Evolutionary conservation across 2,797 vertebrate genomes (phyloP), one percentile per base, ranked within the genome.

Genomic region (Sebastes kiyomatsui): DNA sequence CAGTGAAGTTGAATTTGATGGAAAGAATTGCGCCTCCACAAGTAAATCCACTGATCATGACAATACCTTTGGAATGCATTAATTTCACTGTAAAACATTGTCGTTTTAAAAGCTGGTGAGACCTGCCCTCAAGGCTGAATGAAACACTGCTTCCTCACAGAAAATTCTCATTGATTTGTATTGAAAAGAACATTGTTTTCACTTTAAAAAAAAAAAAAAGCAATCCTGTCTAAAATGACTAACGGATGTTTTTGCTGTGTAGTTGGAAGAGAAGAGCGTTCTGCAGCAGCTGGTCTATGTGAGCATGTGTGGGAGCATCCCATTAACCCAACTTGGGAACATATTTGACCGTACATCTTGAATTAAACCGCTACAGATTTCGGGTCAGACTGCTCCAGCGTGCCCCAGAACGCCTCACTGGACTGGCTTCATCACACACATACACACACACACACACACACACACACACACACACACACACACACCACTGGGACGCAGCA

Each of bases 291-390:
- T 75, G 70, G 66, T 5, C 25, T 10, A 33, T 25, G 80, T 80
- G 83, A 56, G 83, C 49, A 54, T 75, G 84, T 70, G 84, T 69
- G 65, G 76, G 77, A 82, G 75, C 68, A 65, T 85, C 56, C 23
- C 76, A 71, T 77, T 85, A 77, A 35, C 33, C 33, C 33, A 35
- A 79, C 80, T 72, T 27, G n/a, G 59, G 69, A 82, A 78, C 56
- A 75, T n/a, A 73, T 75, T 32, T 82, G 74, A 84, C 84, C 81
- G 77, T 58, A 60, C 62, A 72, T 61, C 77, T 81, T 77, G 62
- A 67, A 80, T 22, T 56, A 62, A 81, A 42, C 22, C 25, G 25
- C 73, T 67, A 71, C 65, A 75, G 75, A 83, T 7, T 64, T 69
- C 18, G 62, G 78, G 83, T 85, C 77, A 88, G 82, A 77, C 70